Conservation (phyloP, 2,113 vertebrate genomes). For the Crotalus tigris region DNA sequence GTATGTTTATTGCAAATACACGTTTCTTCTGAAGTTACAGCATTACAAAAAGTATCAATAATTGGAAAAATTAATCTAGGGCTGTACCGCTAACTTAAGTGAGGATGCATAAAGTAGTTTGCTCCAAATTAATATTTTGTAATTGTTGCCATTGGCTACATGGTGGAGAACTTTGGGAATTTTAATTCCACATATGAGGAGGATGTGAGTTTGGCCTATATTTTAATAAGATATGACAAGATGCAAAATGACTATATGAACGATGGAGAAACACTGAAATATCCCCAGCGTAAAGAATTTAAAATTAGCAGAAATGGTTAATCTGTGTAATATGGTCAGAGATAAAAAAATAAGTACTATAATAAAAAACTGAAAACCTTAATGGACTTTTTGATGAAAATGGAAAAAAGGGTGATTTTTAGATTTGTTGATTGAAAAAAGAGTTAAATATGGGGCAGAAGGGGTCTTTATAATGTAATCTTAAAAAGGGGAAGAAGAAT, state of each 20-base stretch:
- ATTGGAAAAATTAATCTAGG: background rate
- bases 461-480: background rate
- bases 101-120: background rate
- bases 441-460: background rate
- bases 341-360: background rate
- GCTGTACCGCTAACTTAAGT: background rate
- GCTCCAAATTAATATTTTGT: background rate
- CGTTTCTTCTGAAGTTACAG: constrained; percentile 18
- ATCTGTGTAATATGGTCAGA: background rate
- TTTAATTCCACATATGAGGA: background rate
- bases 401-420: background rate
- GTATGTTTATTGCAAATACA: constrained; percentile 11
- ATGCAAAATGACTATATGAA: background rate
- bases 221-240: background rate
- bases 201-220: background rate
- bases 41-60: background rate
- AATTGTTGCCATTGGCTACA: background rate
- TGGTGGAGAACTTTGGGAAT: background rate
- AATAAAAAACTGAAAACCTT: background rate
- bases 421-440: background rate
- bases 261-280: background rate
- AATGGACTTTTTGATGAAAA: background rate
- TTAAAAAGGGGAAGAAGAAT: background rate
- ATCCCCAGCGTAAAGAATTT: background rate
- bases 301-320: background rate